Conservation (phyloP, 2,113 vertebrate species). For the Tychaedon coryphoeus region DNA sequence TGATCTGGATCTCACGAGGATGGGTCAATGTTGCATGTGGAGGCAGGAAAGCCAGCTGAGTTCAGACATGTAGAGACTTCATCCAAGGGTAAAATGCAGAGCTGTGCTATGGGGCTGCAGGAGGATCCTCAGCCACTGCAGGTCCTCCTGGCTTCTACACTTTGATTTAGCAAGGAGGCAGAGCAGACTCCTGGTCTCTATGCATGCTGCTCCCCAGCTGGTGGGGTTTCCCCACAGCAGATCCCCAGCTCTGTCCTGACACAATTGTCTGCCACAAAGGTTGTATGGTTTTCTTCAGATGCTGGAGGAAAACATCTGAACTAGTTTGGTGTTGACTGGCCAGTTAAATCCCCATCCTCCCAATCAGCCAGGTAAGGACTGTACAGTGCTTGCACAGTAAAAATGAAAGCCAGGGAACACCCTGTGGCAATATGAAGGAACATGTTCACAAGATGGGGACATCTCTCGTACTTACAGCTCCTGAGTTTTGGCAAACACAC, state of each 20-base stretch:
- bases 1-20: not conserved
- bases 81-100: not conserved
- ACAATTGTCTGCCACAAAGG: not conserved
- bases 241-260: not conserved
- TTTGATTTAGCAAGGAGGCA: not conserved
- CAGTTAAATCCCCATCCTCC: not conserved
- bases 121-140: not conserved
- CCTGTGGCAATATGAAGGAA: not conserved
- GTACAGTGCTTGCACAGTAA: not conserved
- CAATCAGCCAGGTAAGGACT: not conserved
- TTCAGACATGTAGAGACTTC: not conserved
- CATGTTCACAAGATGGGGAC: not conserved
- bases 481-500: not conserved
- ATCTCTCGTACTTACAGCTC: not conserved
- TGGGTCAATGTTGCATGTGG: not conserved
- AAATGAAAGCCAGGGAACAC: not conserved
- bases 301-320: not conserved
- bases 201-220: not conserved
- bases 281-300: not conserved
- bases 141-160: not conserved
- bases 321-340: not conserved
- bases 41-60: not conserved
- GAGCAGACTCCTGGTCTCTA: not conserved
- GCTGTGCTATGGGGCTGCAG: not conserved
- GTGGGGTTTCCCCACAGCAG: not conserved